Percentiles rank a stretch among this genome's conserved stretches.
phyloP scores from a whole-genome alignment of 2,797 vertebrate species.

The Tadarida brasiliensis region DNA sequence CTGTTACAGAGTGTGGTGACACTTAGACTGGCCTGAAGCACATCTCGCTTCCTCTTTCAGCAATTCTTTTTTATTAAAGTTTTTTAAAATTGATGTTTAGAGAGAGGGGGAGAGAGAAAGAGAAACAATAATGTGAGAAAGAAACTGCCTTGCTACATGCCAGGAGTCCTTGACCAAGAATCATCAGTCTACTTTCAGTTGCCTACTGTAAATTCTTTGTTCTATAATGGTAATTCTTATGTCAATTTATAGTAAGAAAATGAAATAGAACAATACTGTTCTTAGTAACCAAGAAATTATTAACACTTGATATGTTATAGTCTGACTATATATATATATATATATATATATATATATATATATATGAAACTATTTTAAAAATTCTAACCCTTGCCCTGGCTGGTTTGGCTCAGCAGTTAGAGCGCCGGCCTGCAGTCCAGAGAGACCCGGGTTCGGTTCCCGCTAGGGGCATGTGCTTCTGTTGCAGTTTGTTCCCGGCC shows the following conservation, averaged over 20 bases:
- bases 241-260: background rate
- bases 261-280: background rate
- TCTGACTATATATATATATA: background rate
- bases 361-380: constrained; percentile 56
- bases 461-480: too few relatives aligned
- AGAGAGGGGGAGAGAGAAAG: too few relatives aligned
- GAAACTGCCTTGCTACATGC: too few relatives aligned
- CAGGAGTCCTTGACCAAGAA: background rate
- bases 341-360: background rate
- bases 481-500: too few relatives aligned
- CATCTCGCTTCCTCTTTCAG: background rate
- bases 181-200: background rate
- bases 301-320: background rate
- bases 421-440: too few relatives aligned
- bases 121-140: too few relatives aligned
- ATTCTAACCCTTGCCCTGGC: constrained; percentile 56
- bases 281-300: constrained; percentile 2
- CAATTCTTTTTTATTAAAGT: too few relatives aligned
- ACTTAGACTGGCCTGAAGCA: background rate
- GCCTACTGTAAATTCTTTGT: background rate
- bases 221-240: background rate
- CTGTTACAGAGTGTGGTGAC: too few relatives aligned
- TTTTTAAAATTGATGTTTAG: too few relatives aligned
- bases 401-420: too few relatives aligned
- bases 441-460: too few relatives aligned